Evolutionary conservation across 2,113 vertebrate genomes (phyloP), one percentile per base, ranked within the genome.

Genomic region (Nasalis larvatus): DNA sequence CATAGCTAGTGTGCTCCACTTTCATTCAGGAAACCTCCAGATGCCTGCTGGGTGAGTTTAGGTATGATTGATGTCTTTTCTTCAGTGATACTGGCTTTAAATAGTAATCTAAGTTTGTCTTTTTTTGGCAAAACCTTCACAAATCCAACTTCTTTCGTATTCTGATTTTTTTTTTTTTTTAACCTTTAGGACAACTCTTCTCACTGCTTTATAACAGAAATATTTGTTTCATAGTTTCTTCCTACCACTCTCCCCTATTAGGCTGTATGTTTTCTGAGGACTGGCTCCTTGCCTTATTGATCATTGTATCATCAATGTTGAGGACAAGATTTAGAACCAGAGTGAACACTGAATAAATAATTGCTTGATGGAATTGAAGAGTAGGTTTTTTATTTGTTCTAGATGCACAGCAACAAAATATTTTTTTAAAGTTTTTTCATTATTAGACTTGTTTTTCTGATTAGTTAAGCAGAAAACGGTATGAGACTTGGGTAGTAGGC

Each of bases 41-140:
- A 84, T 95, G 80, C 69, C 68, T 86, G 80, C 68, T 96, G 94
- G 56, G 91, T 97, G 95, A 94, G 71, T 94, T 85, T 97, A 73
- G 96, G 45, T 86, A 78, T 96, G 96, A 97, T 45, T 98, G 96
- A 97, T 94, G 97, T 94, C 56, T 95, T 96, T 97, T 47, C 74
- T 91, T 42, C 52, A 83, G 73, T 95, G 73, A 93, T 92, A 76
- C 37, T 97, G 60, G 73, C 89, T 96, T 97, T 87, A 98, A 88
- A 96, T 93, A 84, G 56, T 83, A 89, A 69, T 89, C 73, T 45
- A 68, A 78, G 58, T 73, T 45, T 92, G 86, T 93, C 78, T 78
- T 87, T 86, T 93, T 96, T 95, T 78, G 89, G 63, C 49, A 74
- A 96, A 96, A 95, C 25, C 66, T 97, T 93, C 83, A 88, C 27